Evolutionary conservation across 2,113 vertebrate genomes (phyloP).

Genomic region (Empidonax traillii): DNA sequence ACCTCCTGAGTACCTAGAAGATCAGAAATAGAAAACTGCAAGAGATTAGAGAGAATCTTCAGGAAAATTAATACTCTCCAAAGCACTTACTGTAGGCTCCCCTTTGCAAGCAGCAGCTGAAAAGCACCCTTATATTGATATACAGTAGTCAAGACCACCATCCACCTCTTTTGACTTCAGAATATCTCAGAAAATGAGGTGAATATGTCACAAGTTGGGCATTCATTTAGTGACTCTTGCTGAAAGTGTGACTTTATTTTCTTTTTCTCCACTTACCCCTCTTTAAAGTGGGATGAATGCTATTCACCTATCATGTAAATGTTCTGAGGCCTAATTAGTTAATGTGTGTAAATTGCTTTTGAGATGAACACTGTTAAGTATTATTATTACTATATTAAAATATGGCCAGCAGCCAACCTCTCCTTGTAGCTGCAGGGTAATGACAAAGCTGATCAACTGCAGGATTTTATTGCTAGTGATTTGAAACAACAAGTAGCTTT

Average conservation of each 20-base stretch:
- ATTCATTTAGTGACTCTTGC: background rate
- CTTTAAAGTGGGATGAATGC: background rate
- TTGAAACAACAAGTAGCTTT: conserved; percentile 8
- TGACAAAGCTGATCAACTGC: conserved; percentile 33
- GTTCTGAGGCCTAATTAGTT: conserved; percentile 58
- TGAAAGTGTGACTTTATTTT: background rate
- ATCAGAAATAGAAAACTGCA: background rate
- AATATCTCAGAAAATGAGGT: background rate
- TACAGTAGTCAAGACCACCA: background rate
- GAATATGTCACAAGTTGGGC: background rate
- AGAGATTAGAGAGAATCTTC: background rate
- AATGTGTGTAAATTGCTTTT: conserved; percentile 65
- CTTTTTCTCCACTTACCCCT: background rate
- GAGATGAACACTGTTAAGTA: conserved; percentile 58
- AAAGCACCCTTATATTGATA: background rate
- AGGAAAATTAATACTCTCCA: background rate
- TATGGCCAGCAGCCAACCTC: conserved; percentile 57
- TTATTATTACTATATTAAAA: conserved; percentile 65
- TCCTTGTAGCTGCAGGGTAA: conserved; percentile 33
- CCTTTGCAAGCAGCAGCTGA: background rate
- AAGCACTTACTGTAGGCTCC: background rate
- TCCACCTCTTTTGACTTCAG: background rate
- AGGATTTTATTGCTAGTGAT: conserved; percentile 24
- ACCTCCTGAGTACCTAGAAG: background rate
- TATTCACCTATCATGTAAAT: conserved; percentile 49